These are phyloP conservation scores for Drosophila percnosoma DNA, from an alignment of 2,888 invertebrate genomes.

Conservation along the genomic window DNA sequence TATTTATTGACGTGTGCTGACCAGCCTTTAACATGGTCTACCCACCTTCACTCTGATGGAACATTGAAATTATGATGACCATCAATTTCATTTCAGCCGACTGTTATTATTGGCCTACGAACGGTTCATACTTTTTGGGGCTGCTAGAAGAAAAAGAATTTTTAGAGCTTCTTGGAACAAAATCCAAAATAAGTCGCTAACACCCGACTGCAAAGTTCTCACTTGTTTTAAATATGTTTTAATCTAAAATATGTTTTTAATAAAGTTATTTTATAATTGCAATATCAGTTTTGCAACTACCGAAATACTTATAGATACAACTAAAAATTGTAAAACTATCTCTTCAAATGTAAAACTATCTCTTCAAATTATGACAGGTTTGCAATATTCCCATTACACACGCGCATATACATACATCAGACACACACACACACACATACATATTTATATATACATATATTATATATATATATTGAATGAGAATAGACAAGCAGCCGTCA, in stretches of 20 bases:
- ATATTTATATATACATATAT: not conserved
- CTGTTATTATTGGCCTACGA: constrained; percentile 5
- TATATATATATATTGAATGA: not conserved
- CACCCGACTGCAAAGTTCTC: no score
- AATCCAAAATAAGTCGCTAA: no score
- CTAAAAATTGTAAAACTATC: constrained; percentile 1
- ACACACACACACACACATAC: not conserved
- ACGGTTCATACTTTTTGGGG: constrained; percentile 14
- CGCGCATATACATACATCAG: not conserved
- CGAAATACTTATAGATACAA: not conserved
- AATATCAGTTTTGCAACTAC: not conserved
- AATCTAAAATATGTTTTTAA: not conserved
- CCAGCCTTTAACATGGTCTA: constrained; percentile 3
- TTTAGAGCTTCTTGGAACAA: not conserved
- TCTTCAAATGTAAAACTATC: not conserved
- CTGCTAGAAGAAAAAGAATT: not conserved
- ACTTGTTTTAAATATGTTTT: no score
- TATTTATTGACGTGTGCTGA: constrained; percentile 50
- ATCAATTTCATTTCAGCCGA: constrained; percentile 48
- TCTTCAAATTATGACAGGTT: constrained; percentile 6
- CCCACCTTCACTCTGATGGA: not conserved
- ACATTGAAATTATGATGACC: constrained; percentile 47
- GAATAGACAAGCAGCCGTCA: constrained; percentile 36
- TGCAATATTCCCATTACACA: constrained; percentile 22
- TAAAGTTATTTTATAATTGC: not conserved